Evolutionary conservation across 1,140 invertebrate genomes (phyloP), one percentile per base, ranked within the genome.

Genomic region (Drosophila lacteicornis): DNA sequence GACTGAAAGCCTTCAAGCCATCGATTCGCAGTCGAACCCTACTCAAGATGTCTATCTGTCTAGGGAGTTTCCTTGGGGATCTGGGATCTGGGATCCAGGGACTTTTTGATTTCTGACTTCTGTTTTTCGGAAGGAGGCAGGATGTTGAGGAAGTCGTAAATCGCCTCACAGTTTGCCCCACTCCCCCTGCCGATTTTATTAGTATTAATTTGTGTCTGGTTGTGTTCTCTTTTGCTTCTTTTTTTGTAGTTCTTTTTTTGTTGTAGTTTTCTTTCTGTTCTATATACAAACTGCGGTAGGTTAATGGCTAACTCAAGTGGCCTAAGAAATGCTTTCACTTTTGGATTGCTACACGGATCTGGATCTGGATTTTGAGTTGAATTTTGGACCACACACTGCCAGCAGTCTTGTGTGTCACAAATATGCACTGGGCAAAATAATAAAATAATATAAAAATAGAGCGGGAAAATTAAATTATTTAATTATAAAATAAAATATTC

Each of bases 221-320:
- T 17, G 22, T 61, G 17, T 60, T 38, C 68, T 74, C 73, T 25
- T 80, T 71, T 70, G 63, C 62, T 80, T 50, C 13, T 2, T 7
- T 4, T 22, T 13, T 12, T 63, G 38, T 38, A 11, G 33, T 40
- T 56, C 30, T 57, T 7, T n/a, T 69, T 67, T 77, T 22, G 22
- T 22, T 22, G 22, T 22, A 22, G 22, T 76, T 77, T 36, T 11
- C 12, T 2, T 36, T 33, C 25, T 6, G 62, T 70, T 70, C 62
- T 70, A 56, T 84, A 87, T 69, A 90, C 80, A 84, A 90, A 90
- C 87, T 91, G 87, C 87, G 87, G 87, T 91, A 91, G 87, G 87
- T 91, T 66, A 88, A 84, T 75, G 74, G 73, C 56, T 74, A 49
- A 25, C 65, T 91, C 87, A 91, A 91, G 87, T 91, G 82, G 50